A percentile compares a stretch with the other conserved stretches of the same genome.
phyloP scores from a whole-genome alignment of 1,140 invertebrate genomes.

The Cephus cinctus region DNA sequence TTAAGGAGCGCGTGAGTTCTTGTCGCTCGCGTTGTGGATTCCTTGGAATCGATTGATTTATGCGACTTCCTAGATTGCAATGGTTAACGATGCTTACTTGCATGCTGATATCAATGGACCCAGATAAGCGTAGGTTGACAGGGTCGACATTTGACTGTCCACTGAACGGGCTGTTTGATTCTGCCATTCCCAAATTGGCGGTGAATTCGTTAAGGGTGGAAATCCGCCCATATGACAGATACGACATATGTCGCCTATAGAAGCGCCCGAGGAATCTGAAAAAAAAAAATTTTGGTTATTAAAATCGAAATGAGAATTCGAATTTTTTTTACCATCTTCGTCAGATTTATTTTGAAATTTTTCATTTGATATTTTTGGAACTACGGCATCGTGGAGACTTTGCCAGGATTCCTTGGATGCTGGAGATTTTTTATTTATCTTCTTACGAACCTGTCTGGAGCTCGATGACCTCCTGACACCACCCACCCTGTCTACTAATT shows the following conservation, averaged over 20 bases:
- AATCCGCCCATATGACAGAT: conserved; percentile 51
- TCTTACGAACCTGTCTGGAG: too few species aligned
- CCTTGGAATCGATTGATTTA: too few species aligned
- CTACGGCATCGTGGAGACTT: too few species aligned
- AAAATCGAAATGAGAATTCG: neutral
- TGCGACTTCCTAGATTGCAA: neutral
- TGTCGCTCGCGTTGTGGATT: too few species aligned
- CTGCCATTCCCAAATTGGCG: conserved; percentile 21
- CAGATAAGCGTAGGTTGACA: conserved; percentile 32
- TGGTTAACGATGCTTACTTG: conserved; percentile 36
- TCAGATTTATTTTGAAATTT: conserved; percentile 8
- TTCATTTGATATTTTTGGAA: neutral
- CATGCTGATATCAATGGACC: conserved; percentile 47
- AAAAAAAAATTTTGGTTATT: neutral
- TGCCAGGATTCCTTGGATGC: too few species aligned
- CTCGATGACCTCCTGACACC: too few species aligned
- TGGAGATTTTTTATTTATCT: too few species aligned
- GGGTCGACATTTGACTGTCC: conserved; percentile 25
- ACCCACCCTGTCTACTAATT: too few species aligned
- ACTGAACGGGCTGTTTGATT: conserved; percentile 13
- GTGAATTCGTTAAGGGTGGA: conserved; percentile 19
- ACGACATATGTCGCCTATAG: conserved; percentile 44
- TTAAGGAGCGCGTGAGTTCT: neutral
- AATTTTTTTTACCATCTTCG: conserved; percentile 4
- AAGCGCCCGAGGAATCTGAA: conserved; percentile 5